Evolutionary conservation across 2,113 vertebrate species (phyloP), one percentile per base, ranked within the genome.

Genomic region (Psammodynastes pulverulentus): DNA sequence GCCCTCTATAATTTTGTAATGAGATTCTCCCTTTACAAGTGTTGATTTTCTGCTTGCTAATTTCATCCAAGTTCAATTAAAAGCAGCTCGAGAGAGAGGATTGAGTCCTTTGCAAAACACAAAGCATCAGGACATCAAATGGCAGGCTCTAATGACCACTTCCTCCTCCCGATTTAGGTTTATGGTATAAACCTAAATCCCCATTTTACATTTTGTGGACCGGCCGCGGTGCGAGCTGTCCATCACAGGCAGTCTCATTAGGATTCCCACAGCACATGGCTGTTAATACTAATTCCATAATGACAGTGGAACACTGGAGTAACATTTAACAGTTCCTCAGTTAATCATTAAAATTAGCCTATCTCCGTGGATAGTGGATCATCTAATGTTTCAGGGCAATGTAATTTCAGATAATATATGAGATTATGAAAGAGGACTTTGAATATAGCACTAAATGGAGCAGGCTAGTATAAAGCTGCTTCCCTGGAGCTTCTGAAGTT

Each of bases 321-420:
- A 95, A 96, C 97, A 97, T 97, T 95, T 97, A 97, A 96, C 94
- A 93, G 93, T 96, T 97, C 93, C 96, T 97, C 93, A 92, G 96
- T 97, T 97, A 96, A 97, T 97, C 96, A 97, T 97, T 96, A 96
- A 96, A 97, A 98, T 97, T 96, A 97, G 95, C 92, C 93, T 92
- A 93, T 96, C 94, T 94, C 12, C 0, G 94, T 95, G 94, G 94
- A 96, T 95, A 93, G 91, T 93, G 94, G 89, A 96, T 95, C 85
- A 94, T 97, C 96, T 92, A 95, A 94, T 93, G 43, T 95, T 96
- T 96, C 88, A 0, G 46, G 92, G 93, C 89, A 93, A 90, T 93
- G 91, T 95, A 95, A 96, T 96, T 96, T 96, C 94, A 95, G 93
- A 95, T 95, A 97, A 95, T 97, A 96, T 97, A 95, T 95, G 93